A percentile compares a stretch with the other conserved stretches of the same genome.
Evolutionary conservation across 2,113 vertebrate genomes (phyloP).

Genomic region (Harpagus bidentatus): DNA sequence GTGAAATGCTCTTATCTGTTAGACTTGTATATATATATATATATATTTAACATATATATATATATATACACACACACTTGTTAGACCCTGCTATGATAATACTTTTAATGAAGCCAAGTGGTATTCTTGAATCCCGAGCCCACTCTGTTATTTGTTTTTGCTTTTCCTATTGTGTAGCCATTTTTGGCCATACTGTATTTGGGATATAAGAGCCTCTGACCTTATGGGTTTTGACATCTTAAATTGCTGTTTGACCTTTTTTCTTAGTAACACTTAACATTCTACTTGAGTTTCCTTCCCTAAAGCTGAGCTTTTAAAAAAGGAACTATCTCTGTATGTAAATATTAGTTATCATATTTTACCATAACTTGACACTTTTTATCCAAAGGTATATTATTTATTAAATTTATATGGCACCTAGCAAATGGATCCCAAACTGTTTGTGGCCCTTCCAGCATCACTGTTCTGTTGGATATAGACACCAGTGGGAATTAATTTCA

Average conservation of each 20-base stretch:
- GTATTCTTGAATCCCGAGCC: neutral
- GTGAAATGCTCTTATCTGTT: neutral
- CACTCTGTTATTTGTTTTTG: neutral
- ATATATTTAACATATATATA: no score
- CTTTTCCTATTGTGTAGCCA: neutral
- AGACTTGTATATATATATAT: neutral
- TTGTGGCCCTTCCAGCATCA: neutral
- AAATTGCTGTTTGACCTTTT: neutral
- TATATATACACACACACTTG: no score
- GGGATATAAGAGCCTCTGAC: neutral
- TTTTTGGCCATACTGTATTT: neutral
- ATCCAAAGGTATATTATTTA: neutral
- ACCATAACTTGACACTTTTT: neutral
- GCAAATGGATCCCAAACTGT: neutral
- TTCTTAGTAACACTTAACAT: neutral
- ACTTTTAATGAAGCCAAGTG: neutral
- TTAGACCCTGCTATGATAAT: neutral
- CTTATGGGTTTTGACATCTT: neutral
- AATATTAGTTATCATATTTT: neutral
- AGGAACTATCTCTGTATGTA: neutral
- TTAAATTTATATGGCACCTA: neutral
- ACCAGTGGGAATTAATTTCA: neutral
- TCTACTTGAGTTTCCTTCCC: neutral
- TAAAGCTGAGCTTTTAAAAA: neutral
- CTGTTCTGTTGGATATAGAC: neutral